Base-by-base conservation (phyloP, 2,888 invertebrate species). In the Carterocephalus palaemon region DNA sequence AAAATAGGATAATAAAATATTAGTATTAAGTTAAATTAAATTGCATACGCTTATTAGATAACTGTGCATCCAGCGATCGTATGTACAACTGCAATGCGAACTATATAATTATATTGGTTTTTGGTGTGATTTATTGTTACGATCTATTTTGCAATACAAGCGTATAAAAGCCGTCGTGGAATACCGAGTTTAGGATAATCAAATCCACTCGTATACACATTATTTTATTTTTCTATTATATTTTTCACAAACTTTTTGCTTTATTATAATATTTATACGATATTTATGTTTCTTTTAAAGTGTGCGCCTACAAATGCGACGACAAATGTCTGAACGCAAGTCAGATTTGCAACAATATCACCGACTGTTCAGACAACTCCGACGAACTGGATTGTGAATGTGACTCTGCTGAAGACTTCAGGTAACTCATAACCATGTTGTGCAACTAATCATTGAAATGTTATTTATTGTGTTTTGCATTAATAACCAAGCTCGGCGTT, bases 321-420 rank as follows among this genome's bases (percentile, higher is more conserved):
- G 89, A 88, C 57, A 81, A 69, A 64, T 93, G 93, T 72, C 82
- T 93, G 67, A 79, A 86, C 50, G 85, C 77, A 61, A 70, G 64
- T 57, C 79, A 75, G 67, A 89, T 89, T 71, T 92, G 93, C 74
- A 84, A 93, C 75, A 71, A 75, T 16, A 51, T 60, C 5, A 48
- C 45, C 9, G 90, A 93, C 72, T 93, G 92, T 72, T 48, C 56
- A 4, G 92, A 92, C 64, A 77, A 77, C 37, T 86, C 88, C 17
- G 92, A 92, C 64, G 92, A 92, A 63, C 6, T 39, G 0, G 45
- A 58, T 2, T 84, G 83, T 22, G 52, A 57, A 10, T 85, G 85
- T 54, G 70, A 80, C 31, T 63, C 70, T 9, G 64, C 67, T 1
- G 56, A 63, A 7, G 82, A 84, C 56, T 86, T 76, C 70, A 83